Evolutionary conservation across 2,797 vertebrate species (phyloP).

Genomic region (Pogonophryne albipinna): DNA sequence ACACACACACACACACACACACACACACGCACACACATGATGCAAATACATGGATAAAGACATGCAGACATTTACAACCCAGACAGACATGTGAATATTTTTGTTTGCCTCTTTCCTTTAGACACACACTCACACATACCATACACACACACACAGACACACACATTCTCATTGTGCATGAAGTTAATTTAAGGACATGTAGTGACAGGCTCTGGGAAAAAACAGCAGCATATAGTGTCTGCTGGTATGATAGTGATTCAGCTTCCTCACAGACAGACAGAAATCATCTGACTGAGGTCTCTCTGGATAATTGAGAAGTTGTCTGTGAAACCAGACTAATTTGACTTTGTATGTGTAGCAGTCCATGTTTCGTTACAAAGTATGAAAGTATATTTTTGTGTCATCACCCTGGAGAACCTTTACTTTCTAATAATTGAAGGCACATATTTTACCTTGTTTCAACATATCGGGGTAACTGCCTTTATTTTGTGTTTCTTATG

Average conservation of each 20-base stretch:
- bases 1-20: conserved; percentile 27
- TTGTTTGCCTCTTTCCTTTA: conserved; percentile 16
- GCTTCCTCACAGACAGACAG: conserved; percentile 71
- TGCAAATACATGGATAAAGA: conserved; percentile 52
- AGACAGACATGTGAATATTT: conserved; percentile 69
- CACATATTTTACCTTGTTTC: too few relatives aligned
- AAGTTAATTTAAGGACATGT: conserved; percentile 73
- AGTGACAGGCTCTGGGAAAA: conserved; percentile 66
- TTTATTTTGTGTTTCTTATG: too few relatives aligned
- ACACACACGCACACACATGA: too few relatives aligned
- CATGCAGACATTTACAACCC: conserved; percentile 51
- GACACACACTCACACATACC: conserved; percentile 42
- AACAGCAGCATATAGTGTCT: conserved; percentile 47
- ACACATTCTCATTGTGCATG: conserved; percentile 55
- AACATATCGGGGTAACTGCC: too few relatives aligned
- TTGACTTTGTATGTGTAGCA: neutral
- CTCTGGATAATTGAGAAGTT: conserved; percentile 59
- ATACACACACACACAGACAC: conserved; percentile 70
- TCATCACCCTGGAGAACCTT: too few relatives aligned
- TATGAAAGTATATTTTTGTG: neutral
- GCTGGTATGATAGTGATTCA: conserved; percentile 74
- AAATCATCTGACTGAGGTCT: conserved; percentile 63
- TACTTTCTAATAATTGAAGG: too few relatives aligned
- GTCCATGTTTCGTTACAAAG: neutral
- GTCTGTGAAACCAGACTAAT: conserved; percentile 59